Evolutionary conservation across 2,113 vertebrate species (phyloP).

Genomic region (Sinocyclocheilus anophthalmus): DNA sequence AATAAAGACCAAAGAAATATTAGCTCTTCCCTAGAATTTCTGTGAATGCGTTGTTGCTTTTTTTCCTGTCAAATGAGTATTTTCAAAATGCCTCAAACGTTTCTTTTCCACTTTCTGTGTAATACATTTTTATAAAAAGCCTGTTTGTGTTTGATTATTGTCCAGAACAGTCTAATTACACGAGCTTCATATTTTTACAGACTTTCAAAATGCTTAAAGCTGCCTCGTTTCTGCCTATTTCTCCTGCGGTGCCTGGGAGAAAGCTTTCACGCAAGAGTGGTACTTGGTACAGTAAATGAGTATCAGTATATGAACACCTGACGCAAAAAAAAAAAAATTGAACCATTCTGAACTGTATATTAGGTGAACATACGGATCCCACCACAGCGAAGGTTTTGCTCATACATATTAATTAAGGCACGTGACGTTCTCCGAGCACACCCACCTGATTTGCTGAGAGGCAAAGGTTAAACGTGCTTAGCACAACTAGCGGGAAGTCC

Average conservation of each 20-base stretch:
- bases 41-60: conserved; percentile 26
- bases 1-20: conserved; percentile 22
- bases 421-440: not conserved
- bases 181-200: too few relatives aligned
- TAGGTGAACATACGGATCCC: not conserved
- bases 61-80: conserved; percentile 19
- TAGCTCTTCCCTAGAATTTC: not conserved
- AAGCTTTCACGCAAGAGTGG: too few relatives aligned
- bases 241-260: too few relatives aligned
- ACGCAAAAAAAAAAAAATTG: not conserved
- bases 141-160: not conserved
- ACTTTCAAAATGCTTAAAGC: too few relatives aligned
- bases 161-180: not conserved
- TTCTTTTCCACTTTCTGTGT: conserved; percentile 75
- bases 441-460: not conserved
- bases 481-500: too few relatives aligned
- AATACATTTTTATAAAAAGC: conserved; percentile 87
- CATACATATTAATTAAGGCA: not conserved
- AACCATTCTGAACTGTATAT: not conserved
- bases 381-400: not conserved
- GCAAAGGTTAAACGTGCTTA: too few relatives aligned
- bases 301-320: not conserved
- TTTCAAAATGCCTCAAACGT: conserved; percentile 36
- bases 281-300: not conserved
- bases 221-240: not conserved